Conservation (phyloP, 1,140 invertebrate genomes). For the Sitobion miscanthi region DNA sequence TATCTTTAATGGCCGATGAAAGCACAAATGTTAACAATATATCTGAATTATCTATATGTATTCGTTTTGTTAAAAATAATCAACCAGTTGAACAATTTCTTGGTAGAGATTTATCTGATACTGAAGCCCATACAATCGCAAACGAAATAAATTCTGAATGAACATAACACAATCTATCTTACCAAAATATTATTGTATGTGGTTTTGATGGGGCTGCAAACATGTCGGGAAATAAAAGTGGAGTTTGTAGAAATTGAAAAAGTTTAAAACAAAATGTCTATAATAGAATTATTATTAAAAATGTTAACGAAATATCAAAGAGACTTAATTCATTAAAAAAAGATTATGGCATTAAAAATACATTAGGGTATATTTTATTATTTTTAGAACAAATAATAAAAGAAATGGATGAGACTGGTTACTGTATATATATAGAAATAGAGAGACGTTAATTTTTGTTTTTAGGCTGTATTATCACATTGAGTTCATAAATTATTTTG, state of each 20-base stretch:
- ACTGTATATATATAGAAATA: too few relatives aligned
- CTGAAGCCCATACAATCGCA: neutral
- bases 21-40: slow-evolving; percentile 21
- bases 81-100: slow-evolving; percentile 19
- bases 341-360: too few relatives aligned
- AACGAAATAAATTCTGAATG: neutral
- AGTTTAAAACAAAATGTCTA: neutral
- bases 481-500: too few relatives aligned
- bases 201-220: slow-evolving; percentile 9
- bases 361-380: too few relatives aligned
- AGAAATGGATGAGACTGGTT: too few relatives aligned
- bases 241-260: neutral
- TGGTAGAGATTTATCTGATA: neutral
- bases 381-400: too few relatives aligned
- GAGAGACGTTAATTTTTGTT: too few relatives aligned
- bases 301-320: neutral
- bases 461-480: too few relatives aligned
- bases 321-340: slow-evolving; percentile 14
- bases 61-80: slow-evolving; percentile 36
- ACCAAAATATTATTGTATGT: slow-evolving; percentile 18
- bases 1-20: slow-evolving; percentile 27
- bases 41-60: slow-evolving; percentile 36
- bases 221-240: slow-evolving; percentile 14
- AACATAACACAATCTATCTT: slow-evolving; percentile 8
- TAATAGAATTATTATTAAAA: slow-evolving; percentile 20